phyloP scores from a whole-genome alignment of 2,888 invertebrate genomes.

The Xanthia icteritia region DNA sequence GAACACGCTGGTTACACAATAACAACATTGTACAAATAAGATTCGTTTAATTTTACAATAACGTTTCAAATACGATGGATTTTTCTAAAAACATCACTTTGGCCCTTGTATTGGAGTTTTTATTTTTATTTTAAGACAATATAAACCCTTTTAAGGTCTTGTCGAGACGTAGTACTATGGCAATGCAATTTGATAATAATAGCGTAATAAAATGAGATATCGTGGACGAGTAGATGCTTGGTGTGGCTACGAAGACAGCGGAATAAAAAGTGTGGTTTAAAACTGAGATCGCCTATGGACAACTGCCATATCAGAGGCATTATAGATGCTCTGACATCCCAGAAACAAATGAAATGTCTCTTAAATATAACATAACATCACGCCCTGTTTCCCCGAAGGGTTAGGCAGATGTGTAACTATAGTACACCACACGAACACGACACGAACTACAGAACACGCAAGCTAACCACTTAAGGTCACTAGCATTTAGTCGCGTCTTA shows the following conservation, averaged over 20 bases:
- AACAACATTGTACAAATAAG: conserved; percentile 4
- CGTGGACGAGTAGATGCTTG: conserved; percentile 52
- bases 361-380: no score
- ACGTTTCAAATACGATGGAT: conserved; percentile 49
- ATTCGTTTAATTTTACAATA: conserved; percentile 28
- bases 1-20: conserved; percentile 4
- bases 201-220: conserved; percentile 71
- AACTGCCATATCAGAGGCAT: not conserved
- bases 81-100: conserved; percentile 42
- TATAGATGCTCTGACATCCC: no score
- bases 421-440: no score
- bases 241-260: conserved; percentile 49
- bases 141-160: conserved; percentile 52
- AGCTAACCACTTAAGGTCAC: no score
- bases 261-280: not conserved
- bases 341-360: not conserved
- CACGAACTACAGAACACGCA: no score
- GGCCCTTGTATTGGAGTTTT: conserved; percentile 32
- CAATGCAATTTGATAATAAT: conserved; percentile 71
- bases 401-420: no score
- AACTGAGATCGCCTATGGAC: not conserved
- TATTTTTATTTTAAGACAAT: conserved; percentile 58
- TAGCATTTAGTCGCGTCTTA: no score
- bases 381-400: no score
- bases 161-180: conserved; percentile 59